These are phyloP conservation scores for Caenorhabditis afra DNA, from an alignment of 2,888 invertebrate genomes.

Conservation along the genomic window DNA sequence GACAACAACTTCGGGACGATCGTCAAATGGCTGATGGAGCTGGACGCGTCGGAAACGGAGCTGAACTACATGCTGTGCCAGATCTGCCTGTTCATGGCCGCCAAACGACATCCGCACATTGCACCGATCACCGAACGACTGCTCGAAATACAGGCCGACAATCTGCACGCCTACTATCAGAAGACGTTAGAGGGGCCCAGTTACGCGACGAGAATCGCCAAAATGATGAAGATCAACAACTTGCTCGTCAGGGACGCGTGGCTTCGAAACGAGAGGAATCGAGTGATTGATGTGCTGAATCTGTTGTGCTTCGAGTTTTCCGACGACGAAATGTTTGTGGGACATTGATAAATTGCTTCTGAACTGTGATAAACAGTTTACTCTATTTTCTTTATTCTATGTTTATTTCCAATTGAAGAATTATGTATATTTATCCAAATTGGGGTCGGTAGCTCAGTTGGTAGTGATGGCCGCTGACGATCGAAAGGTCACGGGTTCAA, in stretches of 20 bases:
- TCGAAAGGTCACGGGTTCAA: too few relatives aligned
- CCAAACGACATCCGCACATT: conserved; percentile 8
- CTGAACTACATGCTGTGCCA: conserved; percentile 44
- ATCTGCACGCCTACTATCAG: conserved; percentile 19
- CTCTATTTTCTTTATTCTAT: too few relatives aligned
- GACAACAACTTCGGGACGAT: conserved; percentile 3
- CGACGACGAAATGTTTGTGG: conserved; percentile 24
- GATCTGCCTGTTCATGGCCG: conserved; percentile 19
- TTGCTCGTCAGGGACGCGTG: conserved; percentile 10
- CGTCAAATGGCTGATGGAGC: neutral
- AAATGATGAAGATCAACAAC: conserved; percentile 24
- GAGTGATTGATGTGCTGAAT: conserved; percentile 1
- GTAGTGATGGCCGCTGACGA: too few relatives aligned
- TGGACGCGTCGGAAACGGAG: conserved; percentile 16
- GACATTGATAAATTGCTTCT: neutral
- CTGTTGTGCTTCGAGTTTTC: conserved; percentile 22
- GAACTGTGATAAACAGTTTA: too few relatives aligned
- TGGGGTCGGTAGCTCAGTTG: too few relatives aligned
- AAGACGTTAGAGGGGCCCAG: neutral
- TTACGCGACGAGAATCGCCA: conserved; percentile 22
- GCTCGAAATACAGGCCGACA: conserved; percentile 13
- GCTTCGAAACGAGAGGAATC: conserved; percentile 14
- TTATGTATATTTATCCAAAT: too few relatives aligned
- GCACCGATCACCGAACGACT: conserved; percentile 3
- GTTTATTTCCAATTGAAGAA: too few relatives aligned